phyloP scores from a whole-genome alignment of 2,113 vertebrate species.

The Clarias gariepinus region DNA sequence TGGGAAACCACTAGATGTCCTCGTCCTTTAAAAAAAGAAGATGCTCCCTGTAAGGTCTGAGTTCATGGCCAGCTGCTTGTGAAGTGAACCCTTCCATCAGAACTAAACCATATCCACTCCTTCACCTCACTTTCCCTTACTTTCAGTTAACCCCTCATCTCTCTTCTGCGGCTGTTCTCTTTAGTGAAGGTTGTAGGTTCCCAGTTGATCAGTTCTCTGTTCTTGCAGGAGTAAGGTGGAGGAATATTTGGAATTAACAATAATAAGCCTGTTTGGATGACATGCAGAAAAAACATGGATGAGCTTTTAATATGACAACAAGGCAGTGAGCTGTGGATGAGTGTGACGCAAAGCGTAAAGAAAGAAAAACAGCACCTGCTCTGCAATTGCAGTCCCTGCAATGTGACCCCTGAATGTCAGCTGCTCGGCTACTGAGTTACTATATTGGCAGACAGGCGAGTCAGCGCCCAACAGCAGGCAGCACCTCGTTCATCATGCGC shows the following conservation, averaged over 20 bases:
- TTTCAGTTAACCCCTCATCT: background rate
- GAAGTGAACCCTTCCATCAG: background rate
- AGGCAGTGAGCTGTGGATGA: background rate
- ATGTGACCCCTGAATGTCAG: constrained; percentile 57
- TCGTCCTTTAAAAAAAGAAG: constrained; percentile 36
- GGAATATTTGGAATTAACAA: background rate
- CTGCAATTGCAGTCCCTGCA: constrained; percentile 42
- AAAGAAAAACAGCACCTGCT: constrained; percentile 50
- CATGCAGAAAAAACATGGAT: constrained; percentile 1
- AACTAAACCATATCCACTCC: background rate
- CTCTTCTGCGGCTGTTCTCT: background rate
- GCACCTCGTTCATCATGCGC: constrained; percentile 53
- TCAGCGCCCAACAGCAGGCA: constrained; percentile 48
- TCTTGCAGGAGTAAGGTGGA: background rate
- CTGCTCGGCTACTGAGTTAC: constrained; percentile 51
- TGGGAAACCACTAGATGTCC: constrained; percentile 48
- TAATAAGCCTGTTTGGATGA: background rate
- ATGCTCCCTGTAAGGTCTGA: background rate
- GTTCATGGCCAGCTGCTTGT: constrained; percentile 15
- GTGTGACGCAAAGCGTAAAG: constrained; percentile 13
- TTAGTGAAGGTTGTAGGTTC: background rate
- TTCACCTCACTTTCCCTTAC: background rate
- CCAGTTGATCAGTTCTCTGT: background rate
- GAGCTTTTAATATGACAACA: background rate
- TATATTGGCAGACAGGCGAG: constrained; percentile 52